Base-by-base conservation (phyloP, 1,140 invertebrate genomes). In the Tetramorium parvispinum region DNA sequence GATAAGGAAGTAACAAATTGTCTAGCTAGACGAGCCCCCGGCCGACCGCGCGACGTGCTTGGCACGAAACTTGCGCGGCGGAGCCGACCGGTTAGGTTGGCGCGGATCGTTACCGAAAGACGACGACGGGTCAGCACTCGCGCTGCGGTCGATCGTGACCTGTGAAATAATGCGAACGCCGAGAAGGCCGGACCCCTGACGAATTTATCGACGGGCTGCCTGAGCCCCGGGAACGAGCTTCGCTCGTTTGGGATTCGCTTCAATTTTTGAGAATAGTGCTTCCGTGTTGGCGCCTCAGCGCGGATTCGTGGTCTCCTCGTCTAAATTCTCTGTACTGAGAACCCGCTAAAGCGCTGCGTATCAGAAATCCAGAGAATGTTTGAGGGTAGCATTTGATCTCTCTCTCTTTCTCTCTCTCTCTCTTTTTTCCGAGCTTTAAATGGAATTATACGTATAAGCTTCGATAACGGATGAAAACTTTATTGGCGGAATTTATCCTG, bases 1-100 rank as follows among this genome's bases (percentile, higher is more conserved):
- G 93, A 94, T 94, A 94, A 94, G 94, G 93, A 94, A 93, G 92
- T 94, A 92, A 94, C 93, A 94, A 94, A 94, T 94, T 94, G 94
- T 94, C 93, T 92, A 92, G 92, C 87, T 92, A 91, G 93, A 91
- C 86, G 87, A 91, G 92, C 83, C 82, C 87, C 87, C 82, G 46
- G 75, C 82, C 86, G 76, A 51, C 76, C 59, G 59, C 61, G 76
- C 59, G 76, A 79, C 76, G 76, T 79, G 61, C 61, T 66, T 79
- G 77, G 77, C 61, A 79, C 77, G 77, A 66, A 79, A 79, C 77
- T 79, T 59, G 59, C 77, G 55, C 76, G 76, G 57, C 77, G 77
- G 7, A 46, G 77, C 46, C 46, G 61, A 79, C 63, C 63, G 77
- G 77, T 53, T 27, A 37, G 27, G 55, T 59, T 21, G 57, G 75